Base-by-base conservation (phyloP, 2,888 invertebrate genomes). In the Calliphora vomitoria region DNA sequence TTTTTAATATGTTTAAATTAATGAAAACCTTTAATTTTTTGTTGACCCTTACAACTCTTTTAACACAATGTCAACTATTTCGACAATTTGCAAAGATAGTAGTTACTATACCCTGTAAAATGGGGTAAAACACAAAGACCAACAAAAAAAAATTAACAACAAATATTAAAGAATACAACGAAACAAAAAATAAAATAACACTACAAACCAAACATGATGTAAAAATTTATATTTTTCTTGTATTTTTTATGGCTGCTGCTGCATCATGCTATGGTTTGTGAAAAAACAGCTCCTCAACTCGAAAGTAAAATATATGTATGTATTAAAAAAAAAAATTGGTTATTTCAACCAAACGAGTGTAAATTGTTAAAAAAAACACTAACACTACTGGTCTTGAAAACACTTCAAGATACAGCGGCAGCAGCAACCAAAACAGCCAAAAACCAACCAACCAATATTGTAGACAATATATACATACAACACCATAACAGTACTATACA, bases 341-440 rank as follows among this genome's bases (percentile, higher is more conserved):
- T 78, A 53, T 60, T 78, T 72, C 6, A 66, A 72, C n/a, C 66
- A 38, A 81, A 82, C 62, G 75, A 82, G 69, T 75, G 79, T 41
- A 86, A 86, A 82, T 69, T 74, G 78, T 74, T 50, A 66, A 60
- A n/a, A 60, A n/a, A 71, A n/a, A 35, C 18, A 47, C 13, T 11
- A 25, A 58, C 47, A 76, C 87, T 87, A 81, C 87, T 84, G 84
- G 83, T 87, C 84, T 84, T 87, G 53, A 87, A 87, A 72, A 83
- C 80, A 80, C 58, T 81, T 83, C 38, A 85, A 74, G 74, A 74
- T 66, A n/a, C n/a, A n/a, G 18, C 18, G 55, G 71, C 55, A 44
- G 74, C 62, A 72, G 72, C 72, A 72, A 4, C 38, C 31, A 50
- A 69, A 35, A 66, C 20, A 41, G 13, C 5, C 55, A 55, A 58